Conservation (phyloP, 2,113 vertebrate species). For the Solea senegalensis region DNA sequence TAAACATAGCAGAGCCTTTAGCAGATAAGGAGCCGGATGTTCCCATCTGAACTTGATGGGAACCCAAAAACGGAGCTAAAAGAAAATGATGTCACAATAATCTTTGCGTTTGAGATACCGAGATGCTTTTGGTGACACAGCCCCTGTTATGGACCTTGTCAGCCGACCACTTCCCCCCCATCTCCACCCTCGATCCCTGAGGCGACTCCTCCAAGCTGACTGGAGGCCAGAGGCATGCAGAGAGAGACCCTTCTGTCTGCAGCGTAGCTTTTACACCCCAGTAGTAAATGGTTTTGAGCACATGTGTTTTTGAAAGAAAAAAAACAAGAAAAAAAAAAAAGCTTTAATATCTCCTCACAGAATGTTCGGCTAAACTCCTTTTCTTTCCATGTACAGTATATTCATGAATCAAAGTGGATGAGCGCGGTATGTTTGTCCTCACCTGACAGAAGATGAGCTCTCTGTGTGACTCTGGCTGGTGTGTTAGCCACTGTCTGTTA, state of each 20-base stretch:
- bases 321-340: conserved; percentile 2
- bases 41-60: neutral
- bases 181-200: conserved; percentile 37
- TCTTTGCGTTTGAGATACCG: too few species aligned
- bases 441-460: conserved; percentile 42
- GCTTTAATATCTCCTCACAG: conserved; percentile 49
- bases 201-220: conserved; percentile 62
- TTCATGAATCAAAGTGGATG: conserved; percentile 21
- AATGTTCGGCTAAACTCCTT: conserved; percentile 27
- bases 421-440: conserved; percentile 22
- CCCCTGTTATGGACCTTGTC: conserved; percentile 61
- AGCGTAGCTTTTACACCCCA: conserved; percentile 28
- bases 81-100: conserved; percentile 16
- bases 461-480: conserved; percentile 58
- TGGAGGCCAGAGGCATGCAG: conserved; percentile 61
- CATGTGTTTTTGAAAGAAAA: conserved; percentile 25
- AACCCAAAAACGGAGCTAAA: conserved; percentile 10
- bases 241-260: conserved; percentile 41
- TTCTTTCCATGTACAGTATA: conserved; percentile 6
- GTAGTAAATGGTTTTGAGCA: conserved; percentile 21
- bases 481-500: conserved; percentile 73
- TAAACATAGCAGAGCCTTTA: neutral
- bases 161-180: conserved; percentile 37
- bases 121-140: conserved; percentile 62
- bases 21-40: neutral